These are phyloP conservation scores for Hippasteria phrygiana DNA, from an alignment of 53 echinoderm and acorn worm species.

Conservation along the genomic window DNA sequence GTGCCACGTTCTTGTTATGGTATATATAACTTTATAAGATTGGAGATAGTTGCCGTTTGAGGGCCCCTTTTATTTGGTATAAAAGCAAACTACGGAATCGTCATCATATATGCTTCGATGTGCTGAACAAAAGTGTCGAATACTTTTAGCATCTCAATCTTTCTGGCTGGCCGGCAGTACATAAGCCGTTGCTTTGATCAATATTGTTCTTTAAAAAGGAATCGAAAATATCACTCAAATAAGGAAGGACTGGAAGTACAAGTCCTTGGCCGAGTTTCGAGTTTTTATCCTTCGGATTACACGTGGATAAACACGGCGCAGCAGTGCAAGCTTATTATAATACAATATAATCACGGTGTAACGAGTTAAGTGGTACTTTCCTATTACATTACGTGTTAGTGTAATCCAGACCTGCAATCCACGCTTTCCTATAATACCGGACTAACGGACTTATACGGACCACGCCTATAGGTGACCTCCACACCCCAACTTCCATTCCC, in stretches of 20 bases:
- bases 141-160: too few relatives aligned
- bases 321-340: not conserved
- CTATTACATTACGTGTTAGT: not conserved
- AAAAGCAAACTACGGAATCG: too few relatives aligned
- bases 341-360: conserved; percentile 28
- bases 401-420: not conserved
- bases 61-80: too few relatives aligned
- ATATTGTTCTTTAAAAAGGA: too few relatives aligned
- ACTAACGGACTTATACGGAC: not conserved
- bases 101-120: too few relatives aligned
- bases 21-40: too few relatives aligned
- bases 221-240: not conserved
- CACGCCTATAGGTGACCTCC: not conserved
- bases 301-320: not conserved
- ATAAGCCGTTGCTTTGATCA: too few relatives aligned
- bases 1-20: too few relatives aligned
- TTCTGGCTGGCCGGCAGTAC: too few relatives aligned
- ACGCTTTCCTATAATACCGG: not conserved
- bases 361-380: conserved; percentile 15
- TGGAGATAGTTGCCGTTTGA: too few relatives aligned
- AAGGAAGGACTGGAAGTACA: not conserved
- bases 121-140: too few relatives aligned
- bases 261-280: too few relatives aligned
- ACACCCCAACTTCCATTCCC: not conserved
- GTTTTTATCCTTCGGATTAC: not conserved